These are phyloP conservation scores for Megalurothrips usitatus DNA, from an alignment of 2,888 invertebrate genomes.

Conservation along the genomic window DNA sequence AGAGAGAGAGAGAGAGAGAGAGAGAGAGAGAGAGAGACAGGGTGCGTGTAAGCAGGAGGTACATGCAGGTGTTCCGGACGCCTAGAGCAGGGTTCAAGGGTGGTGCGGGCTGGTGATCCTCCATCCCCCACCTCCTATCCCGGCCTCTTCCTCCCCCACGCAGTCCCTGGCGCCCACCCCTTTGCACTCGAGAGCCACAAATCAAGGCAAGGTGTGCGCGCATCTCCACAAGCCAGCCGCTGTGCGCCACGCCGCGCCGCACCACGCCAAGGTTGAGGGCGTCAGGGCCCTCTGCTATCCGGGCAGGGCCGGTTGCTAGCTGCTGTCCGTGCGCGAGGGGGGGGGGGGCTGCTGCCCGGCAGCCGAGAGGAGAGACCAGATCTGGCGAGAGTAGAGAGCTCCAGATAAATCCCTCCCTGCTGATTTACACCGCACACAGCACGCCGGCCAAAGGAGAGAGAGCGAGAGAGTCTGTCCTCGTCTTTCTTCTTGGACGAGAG, in stretches of 20 bases:
- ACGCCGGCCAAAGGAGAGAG: not conserved
- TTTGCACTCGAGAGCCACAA: not conserved
- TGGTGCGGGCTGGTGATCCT: not conserved
- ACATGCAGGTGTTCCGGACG: not conserved
- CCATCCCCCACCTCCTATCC: not conserved
- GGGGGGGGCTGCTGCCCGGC: not conserved
- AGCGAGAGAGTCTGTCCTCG: not conserved
- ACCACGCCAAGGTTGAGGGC: not conserved
- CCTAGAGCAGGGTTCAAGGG: not conserved
- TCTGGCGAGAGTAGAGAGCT: not conserved
- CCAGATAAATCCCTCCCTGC: conserved; percentile 12
- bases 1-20: too few relatives aligned
- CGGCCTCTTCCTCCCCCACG: too few relatives aligned
- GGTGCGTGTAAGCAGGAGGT: not conserved
- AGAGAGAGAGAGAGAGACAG: too few relatives aligned
- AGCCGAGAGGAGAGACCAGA: not conserved
- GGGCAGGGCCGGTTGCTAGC: too few relatives aligned
- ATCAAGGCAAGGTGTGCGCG: conserved; percentile 2
- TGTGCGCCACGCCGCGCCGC: not conserved
- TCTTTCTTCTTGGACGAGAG: not conserved
- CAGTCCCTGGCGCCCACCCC: too few relatives aligned
- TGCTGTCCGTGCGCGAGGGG: not conserved
- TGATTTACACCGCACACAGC: not conserved
- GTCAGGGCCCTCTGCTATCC: too few relatives aligned
- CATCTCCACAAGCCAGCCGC: not conserved